These are phyloP conservation scores for Aspidiotus rigidus DNA, from an alignment of 2,888 invertebrate genomes.

Conservation along the genomic window DNA sequence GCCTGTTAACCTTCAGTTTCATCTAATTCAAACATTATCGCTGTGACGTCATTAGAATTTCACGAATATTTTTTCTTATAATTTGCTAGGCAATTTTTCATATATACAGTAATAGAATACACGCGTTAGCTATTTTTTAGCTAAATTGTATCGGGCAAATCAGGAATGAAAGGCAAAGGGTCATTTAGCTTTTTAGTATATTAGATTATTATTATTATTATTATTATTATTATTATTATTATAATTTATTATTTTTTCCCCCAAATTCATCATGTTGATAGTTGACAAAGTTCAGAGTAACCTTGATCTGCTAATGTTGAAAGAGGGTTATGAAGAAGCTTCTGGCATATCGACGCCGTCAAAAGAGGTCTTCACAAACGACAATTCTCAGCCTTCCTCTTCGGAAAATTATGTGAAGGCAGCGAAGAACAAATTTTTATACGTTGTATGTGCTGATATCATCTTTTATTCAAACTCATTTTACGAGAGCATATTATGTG, in stretches of 20 bases:
- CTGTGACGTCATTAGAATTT: too few species aligned
- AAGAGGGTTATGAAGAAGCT: slow-evolving; percentile 78
- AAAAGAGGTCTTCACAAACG: slow-evolving; percentile 51
- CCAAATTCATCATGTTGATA: neutral
- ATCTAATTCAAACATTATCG: too few species aligned
- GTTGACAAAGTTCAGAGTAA: slow-evolving; percentile 6
- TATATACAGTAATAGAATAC: too few species aligned
- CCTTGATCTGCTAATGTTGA: slow-evolving; percentile 47
- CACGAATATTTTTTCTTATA: too few species aligned
- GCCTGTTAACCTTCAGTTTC: too few species aligned
- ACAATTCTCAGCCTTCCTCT: slow-evolving; percentile 34
- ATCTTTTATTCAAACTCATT: slow-evolving; percentile 27
- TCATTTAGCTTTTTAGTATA: too few species aligned
- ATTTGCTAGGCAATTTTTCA: too few species aligned
- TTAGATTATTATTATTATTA: too few species aligned
- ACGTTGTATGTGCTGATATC: slow-evolving; percentile 37
- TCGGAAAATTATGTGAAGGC: slow-evolving; percentile 37
- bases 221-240: neutral
- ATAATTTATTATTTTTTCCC: neutral
- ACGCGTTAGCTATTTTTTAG: neutral
- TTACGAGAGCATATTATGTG: neutral
- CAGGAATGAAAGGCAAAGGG: too few species aligned
- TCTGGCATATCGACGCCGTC: slow-evolving; percentile 85
- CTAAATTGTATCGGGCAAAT: neutral
- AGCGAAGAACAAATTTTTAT: slow-evolving; percentile 38